These are phyloP conservation scores for Esox masquinongy DNA, from an alignment of 2,797 vertebrate genomes.

Conservation along the genomic window DNA sequence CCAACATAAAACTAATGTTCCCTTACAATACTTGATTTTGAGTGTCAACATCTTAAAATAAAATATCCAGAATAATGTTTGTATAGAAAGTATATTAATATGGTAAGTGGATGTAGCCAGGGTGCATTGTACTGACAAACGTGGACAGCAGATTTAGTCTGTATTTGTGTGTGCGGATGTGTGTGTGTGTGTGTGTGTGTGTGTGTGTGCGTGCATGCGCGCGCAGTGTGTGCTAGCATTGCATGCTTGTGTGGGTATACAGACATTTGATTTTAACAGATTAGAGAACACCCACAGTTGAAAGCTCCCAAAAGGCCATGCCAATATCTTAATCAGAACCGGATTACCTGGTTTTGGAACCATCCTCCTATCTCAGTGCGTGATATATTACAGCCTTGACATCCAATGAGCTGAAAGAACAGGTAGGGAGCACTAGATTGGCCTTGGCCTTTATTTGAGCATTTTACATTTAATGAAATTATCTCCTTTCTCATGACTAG, in stretches of 20 bases:
- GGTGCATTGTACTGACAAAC: conserved; percentile 32
- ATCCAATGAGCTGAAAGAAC: conserved; percentile 2
- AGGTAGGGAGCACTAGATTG: conserved; percentile 27
- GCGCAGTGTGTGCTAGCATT: not conserved
- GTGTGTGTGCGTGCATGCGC: too few relatives aligned
- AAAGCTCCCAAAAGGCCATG: conserved; percentile 25
- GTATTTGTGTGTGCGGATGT: not conserved
- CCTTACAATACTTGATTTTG: too few relatives aligned
- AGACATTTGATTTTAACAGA: conserved; percentile 17
- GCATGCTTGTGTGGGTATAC: not conserved
- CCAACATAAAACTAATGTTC: too few relatives aligned
- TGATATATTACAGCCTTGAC: conserved; percentile 6
- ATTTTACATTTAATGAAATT: conserved; percentile 57
- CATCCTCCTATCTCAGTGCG: conserved; percentile 14
- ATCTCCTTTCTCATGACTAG: conserved; percentile 13
- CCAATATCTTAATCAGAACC: conserved; percentile 39
- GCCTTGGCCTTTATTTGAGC: conserved; percentile 50
- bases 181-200: not conserved
- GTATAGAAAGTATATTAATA: too few relatives aligned
- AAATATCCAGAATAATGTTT: too few relatives aligned
- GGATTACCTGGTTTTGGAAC: conserved; percentile 33
- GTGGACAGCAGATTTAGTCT: conserved; percentile 56
- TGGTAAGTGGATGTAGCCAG: conserved; percentile 49
- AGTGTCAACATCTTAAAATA: too few relatives aligned
- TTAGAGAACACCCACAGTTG: not conserved